Evolutionary conservation across 2,113 vertebrate species (phyloP), one percentile per base, ranked within the genome.

Genomic region (Protobothrops mucrosquamatus): DNA sequence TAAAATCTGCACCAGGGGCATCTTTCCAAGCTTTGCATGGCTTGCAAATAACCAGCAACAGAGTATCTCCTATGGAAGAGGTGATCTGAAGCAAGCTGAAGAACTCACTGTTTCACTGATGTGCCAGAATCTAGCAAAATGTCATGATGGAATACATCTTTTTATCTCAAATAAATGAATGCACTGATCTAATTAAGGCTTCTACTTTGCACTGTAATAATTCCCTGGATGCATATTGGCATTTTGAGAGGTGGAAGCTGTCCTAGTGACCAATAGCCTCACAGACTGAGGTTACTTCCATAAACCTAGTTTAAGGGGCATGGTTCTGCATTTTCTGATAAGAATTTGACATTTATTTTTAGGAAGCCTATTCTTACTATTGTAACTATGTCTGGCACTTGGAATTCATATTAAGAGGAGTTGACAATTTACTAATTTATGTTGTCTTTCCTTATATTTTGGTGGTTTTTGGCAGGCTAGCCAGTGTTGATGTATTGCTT

Each of bases 381-480:
- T 96, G 92, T 93, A 96, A 94, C 92, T 92, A 89, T 95, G 95
- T 95, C 97, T 97, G 96, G 94, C 95, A 95, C 96, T 93, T 94
- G 94, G 88, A 94, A 96, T 95, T 95, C 59, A 86, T 96, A 97
- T 97, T 96, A 96, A 91, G 95, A 95, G 89, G 94, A 96, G 94
- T 96, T 96, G 96, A 97, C 95, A 97, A 96, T 95, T 97, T 95
- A 97, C 96, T 97, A 97, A 97, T 98, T 97, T 97, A 97, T 97
- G 93, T 97, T 97, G 92, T 96, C 96, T 97, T 95, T 94, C 95
- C 93, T 97, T 96, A 90, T 97, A 96, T 97, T 97, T 97, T 97
- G 93, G 94, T 97, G 95, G 74, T 95, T 96, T 97, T 96, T 96
- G 96, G 96, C 96, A 97, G 96, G 95, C 88, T 95, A 97, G 95